Percentiles rank a stretch among this genome's conserved stretches.
Conservation (phyloP, 2,113 vertebrate genomes). For the Microcebus jonahi region DNA sequence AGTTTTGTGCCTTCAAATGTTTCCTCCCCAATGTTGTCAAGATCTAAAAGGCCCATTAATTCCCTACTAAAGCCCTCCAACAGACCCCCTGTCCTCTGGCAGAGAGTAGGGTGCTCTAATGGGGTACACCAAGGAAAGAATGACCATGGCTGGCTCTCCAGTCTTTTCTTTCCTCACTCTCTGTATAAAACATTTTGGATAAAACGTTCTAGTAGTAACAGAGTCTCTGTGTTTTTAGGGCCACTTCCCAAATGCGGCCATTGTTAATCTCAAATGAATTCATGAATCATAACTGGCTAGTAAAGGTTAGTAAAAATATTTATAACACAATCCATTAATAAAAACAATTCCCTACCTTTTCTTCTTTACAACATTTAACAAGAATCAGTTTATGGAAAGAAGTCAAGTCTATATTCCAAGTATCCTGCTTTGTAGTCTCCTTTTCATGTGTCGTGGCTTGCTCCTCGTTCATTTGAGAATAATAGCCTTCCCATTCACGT, state of each 20-base stretch:
- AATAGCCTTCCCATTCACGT: conserved; percentile 70
- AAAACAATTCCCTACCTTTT: conserved; percentile 83
- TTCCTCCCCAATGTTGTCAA: not conserved
- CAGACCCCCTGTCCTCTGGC: not conserved
- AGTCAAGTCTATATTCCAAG: conserved; percentile 82
- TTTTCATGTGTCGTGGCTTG: conserved; percentile 27
- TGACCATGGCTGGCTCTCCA: not conserved
- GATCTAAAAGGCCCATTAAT: not conserved
- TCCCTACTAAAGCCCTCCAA: not conserved
- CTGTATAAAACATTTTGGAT: not conserved
- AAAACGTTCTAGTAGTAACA: not conserved
- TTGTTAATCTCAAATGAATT: not conserved
- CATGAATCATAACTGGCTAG: not conserved
- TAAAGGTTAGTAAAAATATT: not conserved
- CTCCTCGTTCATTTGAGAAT: conserved; percentile 41
- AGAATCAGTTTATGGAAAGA: conserved; percentile 89
- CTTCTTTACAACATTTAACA: conserved; percentile 88
- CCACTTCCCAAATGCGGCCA: not conserved
- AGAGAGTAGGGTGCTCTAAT: not conserved
- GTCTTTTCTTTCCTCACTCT: not conserved
- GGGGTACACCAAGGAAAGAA: not conserved
- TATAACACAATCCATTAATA: not conserved
- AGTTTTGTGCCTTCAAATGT: not conserved
- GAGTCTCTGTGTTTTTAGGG: conserved; percentile 1
- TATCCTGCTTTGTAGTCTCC: not conserved